Evolutionary conservation across 1,140 invertebrate genomes (phyloP).

Genomic region (Caenorhabditis inopinata): DNA sequence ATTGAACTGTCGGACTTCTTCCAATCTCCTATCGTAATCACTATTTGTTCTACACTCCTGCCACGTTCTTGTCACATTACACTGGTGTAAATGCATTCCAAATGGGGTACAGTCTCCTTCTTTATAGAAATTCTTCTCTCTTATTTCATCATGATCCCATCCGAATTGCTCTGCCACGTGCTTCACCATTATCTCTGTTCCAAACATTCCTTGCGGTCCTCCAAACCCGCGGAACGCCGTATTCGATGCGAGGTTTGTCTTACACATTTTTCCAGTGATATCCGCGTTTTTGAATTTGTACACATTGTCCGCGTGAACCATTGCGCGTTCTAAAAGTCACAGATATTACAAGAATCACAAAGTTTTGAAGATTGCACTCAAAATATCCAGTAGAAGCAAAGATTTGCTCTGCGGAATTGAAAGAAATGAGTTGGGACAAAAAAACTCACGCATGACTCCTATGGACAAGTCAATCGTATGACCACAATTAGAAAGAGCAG

Average conservation of each 20-base stretch:
- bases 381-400: neutral
- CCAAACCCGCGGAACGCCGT: constrained; percentile 75
- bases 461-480: constrained; percentile 59
- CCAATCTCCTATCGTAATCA: constrained; percentile 73
- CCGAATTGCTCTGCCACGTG: constrained; percentile 76
- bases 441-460: constrained; percentile 59
- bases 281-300: constrained; percentile 59
- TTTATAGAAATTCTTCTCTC: constrained; percentile 78
- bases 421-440: too few species aligned
- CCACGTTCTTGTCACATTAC: constrained; percentile 80
- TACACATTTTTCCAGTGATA: constrained; percentile 58
- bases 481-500: constrained; percentile 55
- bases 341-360: too few species aligned
- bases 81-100: constrained; percentile 76
- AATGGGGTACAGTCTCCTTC: constrained; percentile 80
- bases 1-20: constrained; percentile 75
- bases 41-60: constrained; percentile 77
- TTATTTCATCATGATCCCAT: constrained; percentile 71
- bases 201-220: constrained; percentile 44
- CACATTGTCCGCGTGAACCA: constrained; percentile 64
- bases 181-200: constrained; percentile 37
- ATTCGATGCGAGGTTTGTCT: constrained; percentile 72
- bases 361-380: too few species aligned
- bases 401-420: too few species aligned
- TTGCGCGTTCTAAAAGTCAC: constrained; percentile 56